Base-by-base conservation (phyloP, 2,797 vertebrate species). In the Spondyliosoma cantharus region DNA sequence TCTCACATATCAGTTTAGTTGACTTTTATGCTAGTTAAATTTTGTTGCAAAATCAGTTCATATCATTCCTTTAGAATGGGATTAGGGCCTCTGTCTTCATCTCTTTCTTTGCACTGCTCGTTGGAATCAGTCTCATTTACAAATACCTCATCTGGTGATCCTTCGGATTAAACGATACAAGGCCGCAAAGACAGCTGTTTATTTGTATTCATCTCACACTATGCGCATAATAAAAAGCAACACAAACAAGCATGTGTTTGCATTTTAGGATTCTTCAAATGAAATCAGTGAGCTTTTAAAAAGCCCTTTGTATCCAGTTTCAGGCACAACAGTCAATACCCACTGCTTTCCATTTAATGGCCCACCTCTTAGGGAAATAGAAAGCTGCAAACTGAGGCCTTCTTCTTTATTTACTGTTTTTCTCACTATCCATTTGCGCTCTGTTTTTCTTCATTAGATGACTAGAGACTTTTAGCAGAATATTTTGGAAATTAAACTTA, bases 261-360 rank as follows among this genome's bases (percentile, higher is more conserved):
- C 25, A 70, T 84, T 87, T 77, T 53, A 54, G 78, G 78, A 81
- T 85, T 84, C 73, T 81, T 85, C 57, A 82, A 86, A 88, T 73
- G 50, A 79, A 87, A 84, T 77, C 68, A 46, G 62, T 43, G 58
- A 77, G 78, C 80, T 81, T 87, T 82, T 82, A 81, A 86, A 89
- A 85, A 82, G 29, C 56, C 59, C 61, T 87, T 89, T 89, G 80
- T 82, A 80, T 86, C 82, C 64, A 50, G 76, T 79, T 83, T 74
- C 68, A 74, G 77, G 65, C 84, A 71, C 74, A 78, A 56, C 72
- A 87, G 80, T 91, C 88, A 72, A 88, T 89, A 85, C 49, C 43
- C 62, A 50, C 74, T 61, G 43, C 77, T 76, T 85, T 77, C 63
- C 62, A 83, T 78, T 78, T 80, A 81, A 82, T 82, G 69, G 56